A percentile compares a stretch with the other conserved stretches of the same genome.
phyloP scores from a whole-genome alignment of 2,113 vertebrate genomes.

The Hipposideros armiger region DNA sequence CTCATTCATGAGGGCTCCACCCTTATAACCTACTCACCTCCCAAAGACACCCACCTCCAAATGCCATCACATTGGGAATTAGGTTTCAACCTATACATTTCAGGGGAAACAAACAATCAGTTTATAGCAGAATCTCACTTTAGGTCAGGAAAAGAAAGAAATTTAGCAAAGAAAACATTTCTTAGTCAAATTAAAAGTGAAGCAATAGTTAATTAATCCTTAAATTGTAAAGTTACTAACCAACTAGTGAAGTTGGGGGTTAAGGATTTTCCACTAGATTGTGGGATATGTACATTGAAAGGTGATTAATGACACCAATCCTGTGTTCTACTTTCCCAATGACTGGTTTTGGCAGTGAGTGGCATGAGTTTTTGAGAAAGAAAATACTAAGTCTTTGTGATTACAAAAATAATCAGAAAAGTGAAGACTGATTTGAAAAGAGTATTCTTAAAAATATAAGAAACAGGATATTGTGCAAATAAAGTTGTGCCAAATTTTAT shows the following conservation, averaged over 20 bases:
- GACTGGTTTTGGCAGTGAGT: not conserved
- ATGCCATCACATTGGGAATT: not conserved
- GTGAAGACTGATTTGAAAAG: not conserved
- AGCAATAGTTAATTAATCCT: not conserved
- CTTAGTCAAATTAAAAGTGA: not conserved
- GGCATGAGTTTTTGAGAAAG: not conserved
- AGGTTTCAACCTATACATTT: not conserved
- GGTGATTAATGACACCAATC: accelerated
- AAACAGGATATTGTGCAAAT: not conserved
- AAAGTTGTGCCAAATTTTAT: not conserved
- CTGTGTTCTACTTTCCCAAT: not conserved
- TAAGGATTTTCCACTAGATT: not conserved
- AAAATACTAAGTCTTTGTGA: not conserved
- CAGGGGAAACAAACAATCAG: not conserved
- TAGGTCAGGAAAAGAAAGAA: not conserved
- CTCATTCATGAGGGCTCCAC: not conserved
- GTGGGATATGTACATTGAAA: not conserved
- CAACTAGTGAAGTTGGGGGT: not conserved
- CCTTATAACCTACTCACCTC: not conserved
- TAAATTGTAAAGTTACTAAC: not conserved
- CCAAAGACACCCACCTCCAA: not conserved
- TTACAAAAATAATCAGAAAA: not conserved
- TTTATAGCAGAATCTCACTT: not conserved
- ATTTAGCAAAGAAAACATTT: not conserved
- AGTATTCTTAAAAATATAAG: not conserved